Evolutionary conservation across 2,797 vertebrate species (phyloP).

Genomic region (Melanotaenia nigrans): DNA sequence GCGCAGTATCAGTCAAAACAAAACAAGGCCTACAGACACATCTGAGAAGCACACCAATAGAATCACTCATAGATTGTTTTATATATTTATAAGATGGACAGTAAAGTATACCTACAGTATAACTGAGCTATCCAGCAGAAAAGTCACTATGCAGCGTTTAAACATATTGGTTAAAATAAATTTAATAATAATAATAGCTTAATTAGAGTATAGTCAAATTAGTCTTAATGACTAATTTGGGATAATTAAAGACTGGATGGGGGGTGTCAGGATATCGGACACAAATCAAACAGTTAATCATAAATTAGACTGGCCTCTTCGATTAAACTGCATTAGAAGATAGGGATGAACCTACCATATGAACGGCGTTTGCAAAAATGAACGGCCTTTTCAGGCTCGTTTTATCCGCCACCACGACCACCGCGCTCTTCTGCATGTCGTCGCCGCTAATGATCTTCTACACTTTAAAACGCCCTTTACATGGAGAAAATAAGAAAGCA

Average conservation of each 20-base stretch:
- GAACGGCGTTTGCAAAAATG: conserved; percentile 75
- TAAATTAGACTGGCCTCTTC: conserved; percentile 26
- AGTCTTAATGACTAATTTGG: not conserved
- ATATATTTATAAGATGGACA: not conserved
- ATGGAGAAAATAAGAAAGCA: conserved; percentile 23
- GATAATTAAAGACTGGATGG: not conserved
- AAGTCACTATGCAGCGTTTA: not conserved
- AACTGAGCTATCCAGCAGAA: not conserved
- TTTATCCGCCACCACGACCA: conserved; percentile 80
- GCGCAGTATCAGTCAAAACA: conserved; percentile 17
- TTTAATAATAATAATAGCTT: not conserved
- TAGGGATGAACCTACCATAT: conserved; percentile 69
- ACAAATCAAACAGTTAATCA: not conserved
- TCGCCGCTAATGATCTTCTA: conserved; percentile 41
- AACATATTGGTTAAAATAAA: not conserved
- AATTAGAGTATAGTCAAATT: not conserved
- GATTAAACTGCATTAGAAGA: conserved; percentile 15
- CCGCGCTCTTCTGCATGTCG: conserved; percentile 77
- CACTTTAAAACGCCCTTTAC: conserved; percentile 28
- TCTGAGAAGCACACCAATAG: conserved; percentile 8
- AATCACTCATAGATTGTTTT: not conserved
- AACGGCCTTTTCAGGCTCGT: conserved; percentile 79
- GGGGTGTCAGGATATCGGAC: not conserved
- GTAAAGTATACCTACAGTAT: not conserved
- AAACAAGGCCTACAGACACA: conserved; percentile 19